A percentile compares a stretch with the other conserved stretches of the same genome.
Conservation (phyloP, 2,797 vertebrate species). For the Cirrhinus mrigala region DNA sequence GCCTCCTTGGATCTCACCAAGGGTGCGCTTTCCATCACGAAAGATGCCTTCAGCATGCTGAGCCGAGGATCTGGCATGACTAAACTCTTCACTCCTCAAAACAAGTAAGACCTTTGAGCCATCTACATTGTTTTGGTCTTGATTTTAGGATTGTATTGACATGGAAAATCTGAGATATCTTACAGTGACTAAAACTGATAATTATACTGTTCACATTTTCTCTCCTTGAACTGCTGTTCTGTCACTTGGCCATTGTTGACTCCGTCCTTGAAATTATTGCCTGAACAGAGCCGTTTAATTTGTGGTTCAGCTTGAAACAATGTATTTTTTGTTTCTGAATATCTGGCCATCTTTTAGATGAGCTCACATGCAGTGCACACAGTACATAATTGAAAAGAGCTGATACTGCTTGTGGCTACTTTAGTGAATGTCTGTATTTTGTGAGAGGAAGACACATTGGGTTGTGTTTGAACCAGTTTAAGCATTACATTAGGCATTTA, state of each 20-base stretch:
- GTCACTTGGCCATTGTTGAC: neutral
- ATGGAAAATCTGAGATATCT: neutral
- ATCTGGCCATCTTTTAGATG: neutral
- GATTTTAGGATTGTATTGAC: neutral
- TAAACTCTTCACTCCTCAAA: conserved; percentile 84
- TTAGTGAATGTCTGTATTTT: neutral
- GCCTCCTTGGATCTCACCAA: conserved; percentile 94
- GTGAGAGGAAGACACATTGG: neutral
- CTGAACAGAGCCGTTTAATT: neutral
- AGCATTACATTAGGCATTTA: too few relatives aligned
- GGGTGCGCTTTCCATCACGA: conserved; percentile 93
- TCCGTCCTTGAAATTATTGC: neutral
- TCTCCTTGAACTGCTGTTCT: neutral
- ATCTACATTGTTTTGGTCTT: neutral
- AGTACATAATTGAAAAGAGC: conserved; percentile 12
- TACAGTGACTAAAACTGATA: fast-evolving
- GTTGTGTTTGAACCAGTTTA: neutral
- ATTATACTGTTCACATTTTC: neutral
- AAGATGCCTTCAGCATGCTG: conserved; percentile 90
- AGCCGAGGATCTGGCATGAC: conserved; percentile 91
- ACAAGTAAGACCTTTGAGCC: conserved; percentile 70
- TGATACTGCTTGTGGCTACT: neutral
- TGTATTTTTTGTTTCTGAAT: conserved; percentile 3
- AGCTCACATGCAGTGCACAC: neutral
- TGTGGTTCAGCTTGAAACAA: neutral